Conservation (phyloP, 1,140 invertebrate species). For the Ectropis grisescens region DNA sequence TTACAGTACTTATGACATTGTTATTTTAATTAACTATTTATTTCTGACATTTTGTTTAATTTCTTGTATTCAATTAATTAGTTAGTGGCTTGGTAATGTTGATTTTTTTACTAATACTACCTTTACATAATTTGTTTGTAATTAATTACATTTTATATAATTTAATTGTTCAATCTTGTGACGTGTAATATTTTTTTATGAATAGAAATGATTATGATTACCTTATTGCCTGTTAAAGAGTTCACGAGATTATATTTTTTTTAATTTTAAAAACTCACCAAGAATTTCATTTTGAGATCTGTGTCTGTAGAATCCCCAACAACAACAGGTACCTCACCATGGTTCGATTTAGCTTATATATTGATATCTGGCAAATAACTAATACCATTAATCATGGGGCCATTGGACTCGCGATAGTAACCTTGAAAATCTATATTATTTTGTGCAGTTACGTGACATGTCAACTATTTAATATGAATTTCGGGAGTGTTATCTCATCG, state of each 20-base stretch:
- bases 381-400: constrained; percentile 6
- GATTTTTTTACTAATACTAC: not conserved
- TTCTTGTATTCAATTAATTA: not conserved
- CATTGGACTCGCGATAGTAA: constrained; percentile 10
- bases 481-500: not conserved
- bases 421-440: constrained; percentile 7
- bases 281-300: constrained; percentile 27
- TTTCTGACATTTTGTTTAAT: not conserved
- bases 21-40: no score
- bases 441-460: no score
- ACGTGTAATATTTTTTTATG: no score
- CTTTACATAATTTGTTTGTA: not conserved
- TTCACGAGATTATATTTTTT: not conserved
- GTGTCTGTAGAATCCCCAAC: constrained; percentile 13
- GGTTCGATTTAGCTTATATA: constrained; percentile 19
- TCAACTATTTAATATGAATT: not conserved
- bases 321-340: constrained; percentile 14
- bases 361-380: constrained; percentile 13
- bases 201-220: no score
- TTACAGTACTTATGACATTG: no score
- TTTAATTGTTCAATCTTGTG: no score
- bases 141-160: no score
- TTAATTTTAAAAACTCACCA: constrained; percentile 13
- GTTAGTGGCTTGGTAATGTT: not conserved
- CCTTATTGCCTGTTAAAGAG: not conserved